phyloP scores from a whole-genome alignment of 2,113 vertebrate genomes.

The Silurus meridionalis region DNA sequence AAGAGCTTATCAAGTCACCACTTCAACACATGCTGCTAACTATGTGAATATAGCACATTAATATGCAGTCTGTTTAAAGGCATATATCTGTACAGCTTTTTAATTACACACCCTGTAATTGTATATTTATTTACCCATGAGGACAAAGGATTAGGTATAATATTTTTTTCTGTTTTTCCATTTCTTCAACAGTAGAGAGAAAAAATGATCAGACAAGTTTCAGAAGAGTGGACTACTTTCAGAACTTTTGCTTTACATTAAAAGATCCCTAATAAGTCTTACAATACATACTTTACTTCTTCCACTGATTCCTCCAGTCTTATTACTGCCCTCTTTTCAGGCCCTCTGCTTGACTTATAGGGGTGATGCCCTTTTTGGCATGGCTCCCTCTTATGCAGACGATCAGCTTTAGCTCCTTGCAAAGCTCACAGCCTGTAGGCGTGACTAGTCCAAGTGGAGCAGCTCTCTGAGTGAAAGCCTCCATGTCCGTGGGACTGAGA shows the following conservation, averaged over 20 bases:
- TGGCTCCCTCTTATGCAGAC: slow-evolving; percentile 35
- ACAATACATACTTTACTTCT: neutral
- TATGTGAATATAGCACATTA: slow-evolving; percentile 20
- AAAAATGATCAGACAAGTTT: neutral
- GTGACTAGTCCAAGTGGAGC: slow-evolving; percentile 1
- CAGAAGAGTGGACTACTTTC: neutral
- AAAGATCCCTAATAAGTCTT: neutral
- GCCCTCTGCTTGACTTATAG: slow-evolving; percentile 31
- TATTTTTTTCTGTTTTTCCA: neutral
- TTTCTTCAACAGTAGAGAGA: neutral
- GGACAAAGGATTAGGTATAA: neutral
- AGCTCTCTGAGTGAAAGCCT: slow-evolving; percentile 32
- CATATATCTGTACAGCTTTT: neutral
- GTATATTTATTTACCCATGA: neutral
- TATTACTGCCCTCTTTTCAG: neutral
- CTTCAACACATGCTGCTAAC: slow-evolving; percentile 36
- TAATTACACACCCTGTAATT: neutral
- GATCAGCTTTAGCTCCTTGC: slow-evolving; percentile 34
- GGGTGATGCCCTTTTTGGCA: slow-evolving; percentile 48
- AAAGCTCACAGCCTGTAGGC: slow-evolving; percentile 43
- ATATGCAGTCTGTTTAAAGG: neutral
- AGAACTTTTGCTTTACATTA: slow-evolving; percentile 23
- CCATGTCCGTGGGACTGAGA: slow-evolving; percentile 32
- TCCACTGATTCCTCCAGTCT: slow-evolving; percentile 13
- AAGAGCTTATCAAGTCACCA: slow-evolving; percentile 13